A percentile compares a stretch with the other conserved stretches of the same genome.
Evolutionary conservation across 2,113 vertebrate genomes (phyloP).

Genomic region (Bubo blakistoni): DNA sequence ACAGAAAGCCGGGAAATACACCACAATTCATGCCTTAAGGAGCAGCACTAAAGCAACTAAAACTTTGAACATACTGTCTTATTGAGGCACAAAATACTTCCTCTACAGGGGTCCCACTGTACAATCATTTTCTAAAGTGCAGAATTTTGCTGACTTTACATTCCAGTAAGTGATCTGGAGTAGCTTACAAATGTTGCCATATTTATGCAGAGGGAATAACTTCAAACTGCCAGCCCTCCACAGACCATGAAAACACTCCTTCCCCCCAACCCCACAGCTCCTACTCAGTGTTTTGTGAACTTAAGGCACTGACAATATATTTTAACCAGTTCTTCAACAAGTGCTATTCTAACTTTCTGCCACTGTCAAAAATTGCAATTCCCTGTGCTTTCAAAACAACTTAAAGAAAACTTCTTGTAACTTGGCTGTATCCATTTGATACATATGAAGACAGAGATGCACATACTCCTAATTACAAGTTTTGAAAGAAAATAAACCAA

Average conservation of each 20-base stretch:
- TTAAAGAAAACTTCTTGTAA: background rate
- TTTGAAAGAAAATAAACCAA: background rate
- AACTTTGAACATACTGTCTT: background rate
- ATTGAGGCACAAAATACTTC: slow-evolving; percentile 24
- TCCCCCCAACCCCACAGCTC: background rate
- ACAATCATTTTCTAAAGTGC: slow-evolving; percentile 5
- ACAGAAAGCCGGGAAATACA: background rate
- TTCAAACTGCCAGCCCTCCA: slow-evolving; percentile 18
- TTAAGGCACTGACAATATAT: background rate
- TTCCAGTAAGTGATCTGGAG: slow-evolving; percentile 44
- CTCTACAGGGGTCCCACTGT: background rate
- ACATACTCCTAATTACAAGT: background rate
- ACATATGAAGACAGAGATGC: background rate
- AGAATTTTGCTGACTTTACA: slow-evolving; percentile 58
- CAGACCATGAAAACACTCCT: slow-evolving; percentile 21
- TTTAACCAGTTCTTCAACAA: slow-evolving; percentile 44
- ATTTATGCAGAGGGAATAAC: slow-evolving; percentile 31
- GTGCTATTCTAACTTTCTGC: background rate
- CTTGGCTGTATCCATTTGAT: background rate
- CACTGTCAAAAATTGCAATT: background rate
- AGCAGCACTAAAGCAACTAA: background rate
- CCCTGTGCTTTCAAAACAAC: background rate
- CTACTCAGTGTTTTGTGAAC: slow-evolving; percentile 9
- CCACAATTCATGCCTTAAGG: background rate
- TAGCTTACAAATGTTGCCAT: slow-evolving; percentile 39